phyloP scores from a whole-genome alignment of 2,888 invertebrate genomes.

The Noctua janthe region DNA sequence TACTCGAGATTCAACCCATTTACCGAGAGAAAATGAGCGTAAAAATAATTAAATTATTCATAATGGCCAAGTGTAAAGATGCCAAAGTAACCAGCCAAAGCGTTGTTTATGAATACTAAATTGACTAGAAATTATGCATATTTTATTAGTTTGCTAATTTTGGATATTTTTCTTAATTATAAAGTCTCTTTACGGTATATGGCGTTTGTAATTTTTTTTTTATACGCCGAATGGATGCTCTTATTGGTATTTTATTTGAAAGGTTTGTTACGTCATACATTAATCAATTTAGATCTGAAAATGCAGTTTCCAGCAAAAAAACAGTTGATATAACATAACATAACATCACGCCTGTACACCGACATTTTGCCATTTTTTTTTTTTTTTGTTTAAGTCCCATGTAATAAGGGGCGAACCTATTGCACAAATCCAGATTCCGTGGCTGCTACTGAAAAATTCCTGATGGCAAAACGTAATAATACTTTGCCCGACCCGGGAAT shows the following conservation, averaged over 20 bases:
- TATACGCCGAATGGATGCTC: background rate
- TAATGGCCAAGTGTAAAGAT: constrained; percentile 40
- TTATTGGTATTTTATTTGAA: constrained; percentile 13
- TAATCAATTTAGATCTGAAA: too few species aligned
- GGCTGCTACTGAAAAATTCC: too few species aligned
- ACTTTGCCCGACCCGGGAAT: too few species aligned
- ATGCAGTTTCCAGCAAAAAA: too few species aligned
- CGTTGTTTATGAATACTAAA: constrained; percentile 65
- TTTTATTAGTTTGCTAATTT: constrained; percentile 55
- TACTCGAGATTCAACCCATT: constrained; percentile 11
- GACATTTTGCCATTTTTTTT: too few species aligned
- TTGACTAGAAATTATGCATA: constrained; percentile 57
- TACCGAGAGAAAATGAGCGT: constrained; percentile 35
- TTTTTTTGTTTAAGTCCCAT: too few species aligned
- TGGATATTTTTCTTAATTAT: constrained; percentile 55
- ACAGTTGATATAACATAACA: too few species aligned
- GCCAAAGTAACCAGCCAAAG: constrained; percentile 29
- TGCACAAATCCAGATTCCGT: too few species aligned
- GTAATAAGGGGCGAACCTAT: too few species aligned
- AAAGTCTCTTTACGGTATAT: constrained; percentile 24
- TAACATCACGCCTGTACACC: too few species aligned
- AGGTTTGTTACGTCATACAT: background rate
- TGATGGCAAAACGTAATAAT: too few species aligned
- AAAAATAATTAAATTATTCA: constrained; percentile 62
- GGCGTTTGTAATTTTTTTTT: constrained; percentile 12